Percentiles rank a stretch among this genome's conserved stretches.
Evolutionary conservation across 1,140 invertebrate species (phyloP).

Genomic region (Meteorus sp.): DNA sequence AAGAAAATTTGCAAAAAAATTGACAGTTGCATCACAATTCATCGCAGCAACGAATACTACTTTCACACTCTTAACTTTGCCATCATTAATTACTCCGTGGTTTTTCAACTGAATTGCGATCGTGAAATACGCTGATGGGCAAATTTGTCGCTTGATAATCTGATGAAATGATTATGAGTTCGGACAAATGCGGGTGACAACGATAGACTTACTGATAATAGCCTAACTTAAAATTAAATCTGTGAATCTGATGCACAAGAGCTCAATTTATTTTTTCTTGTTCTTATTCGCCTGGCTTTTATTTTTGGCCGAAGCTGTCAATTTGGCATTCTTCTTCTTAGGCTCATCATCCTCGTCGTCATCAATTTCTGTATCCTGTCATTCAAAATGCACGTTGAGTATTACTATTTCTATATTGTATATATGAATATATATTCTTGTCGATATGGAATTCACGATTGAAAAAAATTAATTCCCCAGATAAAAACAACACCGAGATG

Average conservation of each 20-base stretch:
- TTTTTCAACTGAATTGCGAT: too few species aligned
- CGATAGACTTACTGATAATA: conserved; percentile 52
- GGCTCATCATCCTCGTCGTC: conserved; percentile 57
- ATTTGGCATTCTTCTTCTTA: conserved; percentile 53
- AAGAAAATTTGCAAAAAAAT: too few species aligned
- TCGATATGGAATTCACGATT: not conserved
- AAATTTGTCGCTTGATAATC: conserved; percentile 5
- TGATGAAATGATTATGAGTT: conserved; percentile 43
- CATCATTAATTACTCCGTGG: too few species aligned
- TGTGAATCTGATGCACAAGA: not conserved
- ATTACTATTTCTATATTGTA: not conserved
- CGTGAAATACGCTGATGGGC: not conserved
- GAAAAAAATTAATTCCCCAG: too few species aligned
- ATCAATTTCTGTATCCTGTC: conserved; percentile 54
- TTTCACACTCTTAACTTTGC: too few species aligned
- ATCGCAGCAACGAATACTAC: too few species aligned
- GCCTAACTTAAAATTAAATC: conserved; percentile 46
- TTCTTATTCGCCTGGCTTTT: conserved; percentile 55
- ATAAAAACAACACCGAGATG: conserved; percentile 37
- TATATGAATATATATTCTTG: too few species aligned
- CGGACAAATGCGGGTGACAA: conserved; percentile 47
- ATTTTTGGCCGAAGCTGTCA: conserved; percentile 49
- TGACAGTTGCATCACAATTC: too few species aligned
- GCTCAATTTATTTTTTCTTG: conserved; percentile 54
- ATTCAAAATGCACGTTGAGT: conserved; percentile 16